These are phyloP conservation scores for Machimus rusticus DNA, from an alignment of 2,888 invertebrate genomes.

Conservation along the genomic window DNA sequence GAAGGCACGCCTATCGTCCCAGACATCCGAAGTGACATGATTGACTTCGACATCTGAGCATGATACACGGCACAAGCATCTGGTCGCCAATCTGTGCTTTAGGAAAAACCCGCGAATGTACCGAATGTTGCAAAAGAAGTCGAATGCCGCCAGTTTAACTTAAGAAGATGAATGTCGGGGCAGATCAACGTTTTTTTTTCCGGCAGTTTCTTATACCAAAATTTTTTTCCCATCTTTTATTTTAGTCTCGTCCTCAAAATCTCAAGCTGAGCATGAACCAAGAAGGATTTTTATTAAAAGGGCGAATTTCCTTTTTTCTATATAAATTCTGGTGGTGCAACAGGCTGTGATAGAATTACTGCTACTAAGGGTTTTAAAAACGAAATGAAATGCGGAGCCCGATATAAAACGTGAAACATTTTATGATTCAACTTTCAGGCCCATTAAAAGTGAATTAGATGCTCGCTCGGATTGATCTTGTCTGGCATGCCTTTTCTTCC, in stretches of 20 bases:
- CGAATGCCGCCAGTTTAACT: neutral
- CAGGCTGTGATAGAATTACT: neutral
- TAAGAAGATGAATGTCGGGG: neutral
- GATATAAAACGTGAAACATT: constrained; percentile 14
- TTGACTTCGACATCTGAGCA: constrained; percentile 14
- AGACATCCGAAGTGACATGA: neutral
- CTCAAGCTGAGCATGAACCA: neutral
- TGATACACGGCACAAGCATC: neutral
- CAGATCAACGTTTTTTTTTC: neutral
- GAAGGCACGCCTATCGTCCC: neutral
- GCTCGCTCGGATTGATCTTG: neutral
- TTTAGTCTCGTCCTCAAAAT: neutral
- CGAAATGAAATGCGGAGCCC: neutral
- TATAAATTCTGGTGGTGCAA: neutral
- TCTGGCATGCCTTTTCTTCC: neutral
- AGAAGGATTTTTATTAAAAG: neutral
- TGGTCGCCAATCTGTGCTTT: neutral
- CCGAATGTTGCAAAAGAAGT: neutral
- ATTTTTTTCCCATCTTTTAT: neutral
- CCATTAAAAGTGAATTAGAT: constrained; percentile 1
- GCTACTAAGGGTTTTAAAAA: too few species aligned
- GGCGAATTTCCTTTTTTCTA: neutral
- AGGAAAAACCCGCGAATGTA: constrained; percentile 7
- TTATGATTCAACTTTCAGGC: constrained; percentile 25
- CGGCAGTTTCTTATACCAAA: neutral